Conservation (phyloP, 2,888 invertebrate genomes). For the Melangyna quadrimaculata region DNA sequence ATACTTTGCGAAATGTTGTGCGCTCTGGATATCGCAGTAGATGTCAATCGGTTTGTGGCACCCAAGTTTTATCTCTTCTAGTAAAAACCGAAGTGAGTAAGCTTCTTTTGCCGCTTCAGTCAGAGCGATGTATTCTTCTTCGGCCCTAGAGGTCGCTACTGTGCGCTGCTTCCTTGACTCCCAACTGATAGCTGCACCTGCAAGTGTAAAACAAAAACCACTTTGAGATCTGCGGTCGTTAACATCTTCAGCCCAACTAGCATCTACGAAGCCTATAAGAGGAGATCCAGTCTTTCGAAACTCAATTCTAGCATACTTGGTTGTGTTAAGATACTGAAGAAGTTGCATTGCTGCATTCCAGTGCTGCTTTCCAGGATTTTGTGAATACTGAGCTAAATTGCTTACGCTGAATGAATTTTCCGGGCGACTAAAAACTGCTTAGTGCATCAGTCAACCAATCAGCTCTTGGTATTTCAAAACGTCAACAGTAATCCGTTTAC, state of each 20-base stretch:
- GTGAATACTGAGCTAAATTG: conserved; percentile 6
- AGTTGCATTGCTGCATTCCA: background rate
- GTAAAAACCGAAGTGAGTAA: conserved; percentile 2
- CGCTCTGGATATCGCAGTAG: conserved; percentile 10
- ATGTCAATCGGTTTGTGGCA: background rate
- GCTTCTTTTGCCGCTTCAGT: conserved; percentile 13
- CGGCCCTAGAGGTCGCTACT: background rate
- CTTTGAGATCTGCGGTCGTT: conserved; percentile 29
- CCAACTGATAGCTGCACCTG: conserved; percentile 18
- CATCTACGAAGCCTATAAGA: background rate
- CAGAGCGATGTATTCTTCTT: background rate
- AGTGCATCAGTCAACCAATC: background rate
- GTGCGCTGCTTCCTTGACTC: background rate
- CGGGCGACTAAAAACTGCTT: background rate
- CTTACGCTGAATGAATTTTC: conserved; percentile 1
- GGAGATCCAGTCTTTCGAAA: conserved; percentile 8
- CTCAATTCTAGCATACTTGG: conserved; percentile 15
- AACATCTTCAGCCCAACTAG: conserved; percentile 31
- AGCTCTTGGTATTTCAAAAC: background rate
- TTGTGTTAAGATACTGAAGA: conserved; percentile 11
- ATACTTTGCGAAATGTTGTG: background rate
- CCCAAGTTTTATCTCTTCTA: background rate
- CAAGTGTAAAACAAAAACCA: conserved; percentile 22
- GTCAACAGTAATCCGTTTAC: background rate
- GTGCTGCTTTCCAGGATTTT: conserved; percentile 4